Evolutionary conservation across 2,888 invertebrate genomes (phyloP).

Genomic region (Tridacna crocea): DNA sequence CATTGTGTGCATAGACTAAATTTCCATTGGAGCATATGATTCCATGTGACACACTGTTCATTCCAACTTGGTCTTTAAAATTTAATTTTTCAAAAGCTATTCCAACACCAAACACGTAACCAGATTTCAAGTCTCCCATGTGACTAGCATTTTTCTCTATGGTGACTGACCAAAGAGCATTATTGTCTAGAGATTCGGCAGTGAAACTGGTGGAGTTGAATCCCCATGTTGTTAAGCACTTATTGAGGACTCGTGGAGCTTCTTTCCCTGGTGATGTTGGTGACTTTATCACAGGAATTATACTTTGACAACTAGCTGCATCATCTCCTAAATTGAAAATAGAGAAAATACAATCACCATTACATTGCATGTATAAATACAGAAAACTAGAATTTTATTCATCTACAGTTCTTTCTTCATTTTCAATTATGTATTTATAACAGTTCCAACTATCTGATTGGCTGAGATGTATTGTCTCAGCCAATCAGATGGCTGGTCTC

Average conservation of each 20-base stretch:
- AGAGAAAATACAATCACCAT: background rate
- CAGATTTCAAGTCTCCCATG: conserved; percentile 74
- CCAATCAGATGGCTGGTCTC: too few species aligned
- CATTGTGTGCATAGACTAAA: conserved; percentile 73
- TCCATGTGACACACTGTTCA: conserved; percentile 75
- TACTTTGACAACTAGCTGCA: conserved; percentile 64
- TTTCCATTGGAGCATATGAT: conserved; percentile 77
- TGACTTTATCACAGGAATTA: conserved; percentile 75
- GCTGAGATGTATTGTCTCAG: too few species aligned
- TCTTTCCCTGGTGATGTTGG: conserved; percentile 69
- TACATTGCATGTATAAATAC: too few species aligned
- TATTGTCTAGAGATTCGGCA: conserved; percentile 72
- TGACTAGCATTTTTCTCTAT: conserved; percentile 78
- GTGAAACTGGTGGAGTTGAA: conserved; percentile 82
- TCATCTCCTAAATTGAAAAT: conserved; percentile 63
- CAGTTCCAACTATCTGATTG: too few species aligned
- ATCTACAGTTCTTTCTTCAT: too few species aligned
- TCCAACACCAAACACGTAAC: conserved; percentile 82
- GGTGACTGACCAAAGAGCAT: conserved; percentile 78
- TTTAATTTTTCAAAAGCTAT: conserved; percentile 73
- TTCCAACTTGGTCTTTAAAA: conserved; percentile 80
- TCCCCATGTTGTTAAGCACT: conserved; percentile 81
- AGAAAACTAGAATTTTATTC: too few species aligned
- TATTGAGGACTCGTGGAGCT: conserved; percentile 75
- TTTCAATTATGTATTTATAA: too few species aligned